Conservation (phyloP, 2,113 vertebrate species). For the Gallinago undulata region DNA sequence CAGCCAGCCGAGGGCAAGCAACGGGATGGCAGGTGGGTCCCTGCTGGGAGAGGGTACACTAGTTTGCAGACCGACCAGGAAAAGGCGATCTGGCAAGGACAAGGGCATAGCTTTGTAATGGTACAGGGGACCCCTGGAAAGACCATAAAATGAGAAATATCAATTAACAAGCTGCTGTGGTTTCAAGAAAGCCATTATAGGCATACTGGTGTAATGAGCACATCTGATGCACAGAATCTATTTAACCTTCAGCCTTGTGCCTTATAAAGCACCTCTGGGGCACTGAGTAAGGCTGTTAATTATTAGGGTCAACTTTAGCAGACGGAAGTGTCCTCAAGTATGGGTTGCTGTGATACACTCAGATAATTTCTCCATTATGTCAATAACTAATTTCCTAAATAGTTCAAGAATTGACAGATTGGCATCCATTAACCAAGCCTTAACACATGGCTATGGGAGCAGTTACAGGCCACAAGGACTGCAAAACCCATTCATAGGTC, state of each 20-base stretch:
- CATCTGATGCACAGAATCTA: constrained; percentile 1
- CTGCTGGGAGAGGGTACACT: fast-evolving
- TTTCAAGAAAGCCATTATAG: constrained; percentile 8
- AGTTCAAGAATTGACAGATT: constrained; percentile 23
- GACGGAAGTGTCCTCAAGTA: background rate
- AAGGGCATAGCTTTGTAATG: background rate
- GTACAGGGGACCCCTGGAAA: background rate
- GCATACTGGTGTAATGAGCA: background rate
- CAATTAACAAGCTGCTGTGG: constrained; percentile 28
- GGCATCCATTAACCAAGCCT: background rate
- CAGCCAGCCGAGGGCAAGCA: background rate
- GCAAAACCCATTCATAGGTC: background rate
- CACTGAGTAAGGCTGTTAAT: constrained; percentile 22
- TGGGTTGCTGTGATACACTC: background rate
- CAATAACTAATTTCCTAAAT: constrained; percentile 46
- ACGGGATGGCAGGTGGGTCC: background rate
- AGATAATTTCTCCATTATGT: constrained; percentile 39
- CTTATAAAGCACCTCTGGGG: constrained; percentile 11
- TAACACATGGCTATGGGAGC: background rate
- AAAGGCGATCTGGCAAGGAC: background rate
- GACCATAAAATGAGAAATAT: background rate
- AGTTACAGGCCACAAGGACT: background rate
- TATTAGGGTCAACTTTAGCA: constrained; percentile 22
- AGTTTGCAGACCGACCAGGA: background rate
- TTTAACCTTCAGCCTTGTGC: constrained; percentile 51